Base-by-base conservation (phyloP, 2,888 invertebrate genomes). In the Phengaris alcon region DNA sequence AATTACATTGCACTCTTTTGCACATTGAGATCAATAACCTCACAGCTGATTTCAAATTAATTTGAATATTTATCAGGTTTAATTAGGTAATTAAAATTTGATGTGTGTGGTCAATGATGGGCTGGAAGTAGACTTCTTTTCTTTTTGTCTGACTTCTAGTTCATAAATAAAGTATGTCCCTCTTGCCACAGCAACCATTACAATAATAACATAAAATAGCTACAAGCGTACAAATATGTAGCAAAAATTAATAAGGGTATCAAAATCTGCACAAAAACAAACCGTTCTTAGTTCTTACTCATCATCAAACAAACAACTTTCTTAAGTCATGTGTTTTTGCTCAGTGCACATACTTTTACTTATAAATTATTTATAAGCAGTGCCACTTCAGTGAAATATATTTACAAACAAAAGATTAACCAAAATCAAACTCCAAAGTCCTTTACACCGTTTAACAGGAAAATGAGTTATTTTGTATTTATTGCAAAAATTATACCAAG, bases 311-410 rank as follows among this genome's bases (percentile, higher is more conserved):
- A 13, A 12, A 9, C 2, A 64, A 64, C 64, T 64, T 64, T 64
- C 64, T 44, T 13, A 44, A 64, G 12, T 12, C 35, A 64, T 64
- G 13, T 64, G 10, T 2, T 64, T 64, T 64, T 64, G 35, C 35
- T 44, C 35, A 44, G 22, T 35, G 35, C 64, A 44, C 6, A 44
- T 64, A 64, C 64, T 64, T 64, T 64, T 64, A 64, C 64, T 44
- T 64, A 64, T 64, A 64, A 64, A 64, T 64, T 35, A 64, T 64
- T 64, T 64, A 64, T 64, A 64, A 64, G 5, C 59, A 22, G 64
- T 13, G 64, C 64, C 64, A 35, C 44, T 64, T 64, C 35, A 1
- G 64, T 12, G 22, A 22, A 22, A 59, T 22, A 22, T 22, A 64
- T 64, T 35, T 64, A 64, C 64, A 64, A 22, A 64, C 59, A 64